These are phyloP conservation scores for Decapterus maruadsi DNA, from an alignment of 2,797 vertebrate genomes.

Conservation along the genomic window DNA sequence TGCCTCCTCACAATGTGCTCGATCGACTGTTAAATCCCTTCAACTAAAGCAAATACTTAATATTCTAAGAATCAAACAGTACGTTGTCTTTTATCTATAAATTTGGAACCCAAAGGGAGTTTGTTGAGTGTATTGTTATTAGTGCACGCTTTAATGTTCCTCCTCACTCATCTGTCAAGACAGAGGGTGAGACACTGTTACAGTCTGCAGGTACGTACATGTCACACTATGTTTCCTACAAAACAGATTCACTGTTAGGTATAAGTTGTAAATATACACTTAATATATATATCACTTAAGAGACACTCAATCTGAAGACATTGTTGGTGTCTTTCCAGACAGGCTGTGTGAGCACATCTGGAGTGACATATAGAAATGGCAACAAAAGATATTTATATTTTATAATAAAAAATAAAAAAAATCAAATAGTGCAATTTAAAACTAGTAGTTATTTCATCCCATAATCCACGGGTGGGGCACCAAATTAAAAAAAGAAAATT, in stretches of 20 bases:
- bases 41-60: not conserved
- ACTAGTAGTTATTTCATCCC: too few relatives aligned
- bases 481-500: too few relatives aligned
- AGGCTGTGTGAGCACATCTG: too few relatives aligned
- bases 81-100: too few relatives aligned
- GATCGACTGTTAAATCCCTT: not conserved
- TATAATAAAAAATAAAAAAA: too few relatives aligned
- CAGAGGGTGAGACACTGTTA: not conserved
- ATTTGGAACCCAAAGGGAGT: not conserved
- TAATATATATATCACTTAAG: too few relatives aligned
- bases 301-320: not conserved
- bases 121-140: constrained; percentile 13
- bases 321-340: not conserved
- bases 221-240: not conserved
- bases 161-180: not conserved
- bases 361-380: too few relatives aligned
- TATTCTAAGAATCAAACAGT: too few relatives aligned
- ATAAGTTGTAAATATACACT: too few relatives aligned
- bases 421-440: too few relatives aligned
- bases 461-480: too few relatives aligned
- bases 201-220: not conserved
- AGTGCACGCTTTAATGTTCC: not conserved
- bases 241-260: not conserved
- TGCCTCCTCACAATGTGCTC: not conserved
- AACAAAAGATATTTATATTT: too few relatives aligned